Conservation (phyloP, 2,113 vertebrate species). For the Siphamia tubifer region DNA sequence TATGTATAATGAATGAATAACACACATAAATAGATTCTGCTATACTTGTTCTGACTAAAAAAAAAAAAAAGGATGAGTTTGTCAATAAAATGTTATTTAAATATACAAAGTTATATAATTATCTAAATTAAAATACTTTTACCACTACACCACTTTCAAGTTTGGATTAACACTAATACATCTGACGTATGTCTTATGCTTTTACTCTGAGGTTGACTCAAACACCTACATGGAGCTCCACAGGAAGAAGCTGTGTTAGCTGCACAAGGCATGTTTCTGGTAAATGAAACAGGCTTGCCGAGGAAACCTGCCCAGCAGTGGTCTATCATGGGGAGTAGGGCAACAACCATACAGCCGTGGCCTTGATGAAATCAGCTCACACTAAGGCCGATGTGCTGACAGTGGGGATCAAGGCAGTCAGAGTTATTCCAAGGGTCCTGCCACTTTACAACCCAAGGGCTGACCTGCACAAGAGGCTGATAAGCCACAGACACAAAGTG, state of each 20-base stretch:
- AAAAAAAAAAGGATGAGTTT: background rate
- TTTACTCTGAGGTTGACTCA: background rate
- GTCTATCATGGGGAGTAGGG: conserved; percentile 9
- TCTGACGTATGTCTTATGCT: too few relatives aligned
- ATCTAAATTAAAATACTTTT: background rate
- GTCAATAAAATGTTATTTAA: background rate
- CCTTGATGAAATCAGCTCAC: conserved; percentile 69
- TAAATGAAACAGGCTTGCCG: conserved; percentile 40
- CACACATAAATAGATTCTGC: conserved; percentile 39
- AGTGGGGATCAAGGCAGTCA: conserved; percentile 63
- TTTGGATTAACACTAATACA: too few relatives aligned
- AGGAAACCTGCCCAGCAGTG: conserved; percentile 46
- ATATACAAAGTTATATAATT: background rate
- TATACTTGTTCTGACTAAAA: background rate
- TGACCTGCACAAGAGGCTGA: conserved; percentile 63
- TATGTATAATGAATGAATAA: conserved; percentile 56
- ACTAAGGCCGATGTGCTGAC: conserved; percentile 64
- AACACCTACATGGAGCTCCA: background rate
- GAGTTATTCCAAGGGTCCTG: conserved; percentile 65
- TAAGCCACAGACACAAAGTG: conserved; percentile 49
- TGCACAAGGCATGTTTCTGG: conserved; percentile 3
- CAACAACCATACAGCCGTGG: conserved; percentile 27
- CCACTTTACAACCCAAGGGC: conserved; percentile 27
- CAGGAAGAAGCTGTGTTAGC: conserved; percentile 32
- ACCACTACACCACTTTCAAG: background rate